These are phyloP conservation scores for Muscina levida DNA, from an alignment of 2,888 invertebrate genomes.

Conservation along the genomic window DNA sequence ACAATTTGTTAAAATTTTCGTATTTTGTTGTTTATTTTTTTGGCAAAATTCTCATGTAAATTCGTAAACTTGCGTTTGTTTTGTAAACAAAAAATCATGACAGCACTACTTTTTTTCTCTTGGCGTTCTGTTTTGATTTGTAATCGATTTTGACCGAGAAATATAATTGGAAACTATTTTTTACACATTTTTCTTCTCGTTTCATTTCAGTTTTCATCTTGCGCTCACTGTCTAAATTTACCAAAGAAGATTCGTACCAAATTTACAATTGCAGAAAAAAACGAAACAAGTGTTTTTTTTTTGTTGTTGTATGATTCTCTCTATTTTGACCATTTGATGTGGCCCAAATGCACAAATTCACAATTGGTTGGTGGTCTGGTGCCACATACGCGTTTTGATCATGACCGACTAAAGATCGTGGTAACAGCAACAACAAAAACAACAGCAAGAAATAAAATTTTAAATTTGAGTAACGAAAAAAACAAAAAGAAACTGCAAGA, in stretches of 20 bases:
- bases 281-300: conserved; percentile 1
- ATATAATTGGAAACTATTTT: conserved; percentile 23
- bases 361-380: neutral
- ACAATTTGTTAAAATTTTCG: no score
- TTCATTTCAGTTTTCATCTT: conserved; percentile 4
- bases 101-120: neutral
- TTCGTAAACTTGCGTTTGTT: conserved; percentile 47
- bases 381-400: conserved; percentile 70
- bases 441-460: no score
- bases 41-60: conserved; percentile 20
- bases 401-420: conserved; percentile 75
- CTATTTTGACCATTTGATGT: neutral
- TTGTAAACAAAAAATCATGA: conserved; percentile 51
- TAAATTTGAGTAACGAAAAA: conserved; percentile 52
- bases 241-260: conserved; percentile 23
- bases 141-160: conserved; percentile 59
- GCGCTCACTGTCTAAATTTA: conserved; percentile 24
- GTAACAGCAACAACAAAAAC: conserved; percentile 5
- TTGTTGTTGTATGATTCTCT: no score
- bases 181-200: neutral
- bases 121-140: conserved; percentile 33
- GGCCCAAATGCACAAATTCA: conserved; percentile 55
- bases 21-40: no score
- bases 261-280: conserved; percentile 1
- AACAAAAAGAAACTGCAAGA: no score